Evolutionary conservation across 2,797 vertebrate genomes (phyloP).

Genomic region (Rhinatrema bivittatum): DNA sequence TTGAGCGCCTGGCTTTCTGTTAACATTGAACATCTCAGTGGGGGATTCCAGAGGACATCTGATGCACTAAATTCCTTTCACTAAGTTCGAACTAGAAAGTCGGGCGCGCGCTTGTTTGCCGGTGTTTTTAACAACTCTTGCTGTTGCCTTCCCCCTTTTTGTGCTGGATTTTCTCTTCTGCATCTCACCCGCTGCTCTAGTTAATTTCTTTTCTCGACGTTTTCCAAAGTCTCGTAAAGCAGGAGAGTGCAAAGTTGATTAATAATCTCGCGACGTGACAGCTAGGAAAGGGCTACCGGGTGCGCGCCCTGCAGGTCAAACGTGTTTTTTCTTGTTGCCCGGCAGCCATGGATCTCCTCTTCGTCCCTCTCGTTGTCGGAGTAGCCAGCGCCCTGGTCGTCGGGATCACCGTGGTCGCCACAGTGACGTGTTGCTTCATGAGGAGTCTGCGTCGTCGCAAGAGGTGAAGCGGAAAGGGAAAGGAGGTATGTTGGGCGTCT

Average conservation of each 20-base stretch:
- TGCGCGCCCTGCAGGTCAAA: background rate
- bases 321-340: background rate
- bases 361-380: constrained; percentile 73
- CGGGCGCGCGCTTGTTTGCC: too few relatives aligned
- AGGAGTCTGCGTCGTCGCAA: constrained; percentile 53
- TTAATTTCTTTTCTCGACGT: background rate
- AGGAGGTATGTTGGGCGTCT: too few relatives aligned
- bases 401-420: constrained; percentile 63
- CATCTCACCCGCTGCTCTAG: background rate
- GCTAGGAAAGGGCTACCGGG: background rate
- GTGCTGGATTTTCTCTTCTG: background rate
- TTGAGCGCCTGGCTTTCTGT: too few relatives aligned
- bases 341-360: constrained; percentile 71
- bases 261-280: rapidly evolving
- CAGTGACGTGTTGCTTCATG: constrained; percentile 87
- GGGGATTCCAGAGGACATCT: too few relatives aligned
- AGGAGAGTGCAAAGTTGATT: too few relatives aligned
- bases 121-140: too few relatives aligned
- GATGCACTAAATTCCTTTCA: too few relatives aligned
- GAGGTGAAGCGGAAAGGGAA: constrained; percentile 32
- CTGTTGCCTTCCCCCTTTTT: too few relatives aligned
- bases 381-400: constrained; percentile 75
- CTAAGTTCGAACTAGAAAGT: too few relatives aligned
- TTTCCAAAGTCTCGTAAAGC: too few relatives aligned
- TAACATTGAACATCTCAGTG: too few relatives aligned